These are phyloP conservation scores for Brassicogethes aeneus DNA, from an alignment of 2,888 invertebrate genomes.

Conservation along the genomic window DNA sequence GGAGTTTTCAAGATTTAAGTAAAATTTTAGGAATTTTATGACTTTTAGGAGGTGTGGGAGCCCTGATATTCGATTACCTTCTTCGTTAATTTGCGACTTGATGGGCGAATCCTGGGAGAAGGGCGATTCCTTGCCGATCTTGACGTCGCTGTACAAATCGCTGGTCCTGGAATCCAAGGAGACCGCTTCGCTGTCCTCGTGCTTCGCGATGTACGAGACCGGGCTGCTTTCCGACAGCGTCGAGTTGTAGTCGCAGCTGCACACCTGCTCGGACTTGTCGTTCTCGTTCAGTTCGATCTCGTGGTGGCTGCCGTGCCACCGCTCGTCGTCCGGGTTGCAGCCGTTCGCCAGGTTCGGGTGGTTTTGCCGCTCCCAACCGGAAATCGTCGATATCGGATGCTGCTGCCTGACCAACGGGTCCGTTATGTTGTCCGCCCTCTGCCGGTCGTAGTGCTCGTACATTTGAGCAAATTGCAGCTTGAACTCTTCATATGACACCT, in stretches of 20 bases:
- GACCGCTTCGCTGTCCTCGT: conserved; percentile 44
- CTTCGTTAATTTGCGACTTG: conserved; percentile 32
- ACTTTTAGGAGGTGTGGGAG: no score
- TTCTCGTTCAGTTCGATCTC: conserved; percentile 32
- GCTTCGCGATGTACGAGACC: conserved; percentile 39
- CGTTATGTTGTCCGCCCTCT: conserved; percentile 89
- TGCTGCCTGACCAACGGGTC: conserved; percentile 90
- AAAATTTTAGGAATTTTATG: no score
- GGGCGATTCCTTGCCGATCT: conserved; percentile 51
- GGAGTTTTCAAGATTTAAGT: no score
- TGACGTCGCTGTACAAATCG: conserved; percentile 53
- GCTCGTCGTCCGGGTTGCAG: conserved; percentile 30
- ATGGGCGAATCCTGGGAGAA: conserved; percentile 42
- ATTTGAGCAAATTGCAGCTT: conserved; percentile 95
- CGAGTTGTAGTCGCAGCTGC: conserved; percentile 42
- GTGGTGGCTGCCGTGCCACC: conserved; percentile 31
- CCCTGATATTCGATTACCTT: no score
- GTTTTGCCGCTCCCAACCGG: conserved; percentile 78
- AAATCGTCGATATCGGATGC: conserved; percentile 91
- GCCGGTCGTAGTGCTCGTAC: conserved; percentile 92
- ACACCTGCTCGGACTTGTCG: conserved; percentile 36
- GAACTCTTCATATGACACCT: conserved; percentile 98
- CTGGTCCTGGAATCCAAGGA: conserved; percentile 47
- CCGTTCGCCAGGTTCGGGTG: conserved; percentile 36
- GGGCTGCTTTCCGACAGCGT: conserved; percentile 45